Conservation (phyloP, 1,140 invertebrate genomes). For the Camponotus floridanus region DNA sequence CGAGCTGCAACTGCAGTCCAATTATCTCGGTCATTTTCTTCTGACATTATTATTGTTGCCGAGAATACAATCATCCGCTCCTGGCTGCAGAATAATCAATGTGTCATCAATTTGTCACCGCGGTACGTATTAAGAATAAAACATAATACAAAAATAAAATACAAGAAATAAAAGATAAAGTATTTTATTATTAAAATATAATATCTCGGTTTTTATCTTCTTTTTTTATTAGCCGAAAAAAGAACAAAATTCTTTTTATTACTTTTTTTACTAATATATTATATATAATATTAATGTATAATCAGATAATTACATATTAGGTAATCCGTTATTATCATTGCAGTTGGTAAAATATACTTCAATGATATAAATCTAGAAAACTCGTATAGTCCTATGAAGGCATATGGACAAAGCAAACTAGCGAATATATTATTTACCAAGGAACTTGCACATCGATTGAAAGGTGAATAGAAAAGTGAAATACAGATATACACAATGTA, state of each 20-base stretch:
- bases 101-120: conserved; percentile 86
- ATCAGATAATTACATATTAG: not conserved
- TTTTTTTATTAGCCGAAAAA: not conserved
- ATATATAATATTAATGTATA: conserved; percentile 4
- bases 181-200: not conserved
- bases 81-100: conserved; percentile 90
- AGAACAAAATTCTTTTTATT: not conserved
- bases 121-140: not conserved
- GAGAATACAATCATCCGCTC: conserved; percentile 86
- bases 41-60: conserved; percentile 92
- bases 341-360: conserved; percentile 88
- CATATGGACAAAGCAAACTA: conserved; percentile 91
- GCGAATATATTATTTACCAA: conserved; percentile 91
- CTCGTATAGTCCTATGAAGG: conserved; percentile 86
- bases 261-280: not conserved
- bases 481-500: not conserved
- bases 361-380: conserved; percentile 90
- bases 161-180: not conserved
- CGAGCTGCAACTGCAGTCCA: conserved; percentile 92
- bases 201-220: not conserved
- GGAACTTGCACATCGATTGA: conserved; percentile 87
- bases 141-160: conserved; percentile 75
- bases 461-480: conserved; percentile 84
- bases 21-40: conserved; percentile 94
- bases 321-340: not conserved